phyloP scores from a whole-genome alignment of 1,140 invertebrate genomes.

The Thalassaphorura encarpata region DNA sequence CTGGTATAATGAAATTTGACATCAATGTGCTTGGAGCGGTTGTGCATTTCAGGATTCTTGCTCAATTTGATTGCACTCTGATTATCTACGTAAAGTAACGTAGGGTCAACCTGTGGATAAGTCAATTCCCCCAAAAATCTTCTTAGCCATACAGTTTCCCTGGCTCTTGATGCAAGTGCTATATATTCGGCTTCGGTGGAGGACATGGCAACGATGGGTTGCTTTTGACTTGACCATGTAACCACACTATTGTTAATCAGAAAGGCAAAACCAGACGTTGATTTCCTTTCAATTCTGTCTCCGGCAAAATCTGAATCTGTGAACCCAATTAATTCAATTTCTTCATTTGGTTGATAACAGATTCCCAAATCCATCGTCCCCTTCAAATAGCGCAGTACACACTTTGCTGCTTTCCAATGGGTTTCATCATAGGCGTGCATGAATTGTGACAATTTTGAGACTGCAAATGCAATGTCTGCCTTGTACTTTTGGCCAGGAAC shows the following conservation, averaged over 20 bases:
- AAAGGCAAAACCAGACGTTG: background rate
- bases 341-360: background rate
- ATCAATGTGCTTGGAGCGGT: slow-evolving; percentile 34
- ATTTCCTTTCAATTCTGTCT: slow-evolving; percentile 17
- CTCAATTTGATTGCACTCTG: slow-evolving; percentile 30
- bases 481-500: slow-evolving; percentile 36
- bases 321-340: slow-evolving; percentile 16
- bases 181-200: background rate
- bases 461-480: slow-evolving; percentile 39
- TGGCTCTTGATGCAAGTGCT: background rate
- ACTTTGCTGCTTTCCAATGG: slow-evolving; percentile 37
- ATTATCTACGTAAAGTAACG: slow-evolving; percentile 26
- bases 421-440: slow-evolving; percentile 32
- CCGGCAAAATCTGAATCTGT: slow-evolving; percentile 34
- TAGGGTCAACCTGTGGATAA: background rate
- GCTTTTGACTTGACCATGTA: background rate
- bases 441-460: slow-evolving; percentile 36
- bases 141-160: background rate
- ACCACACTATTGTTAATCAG: too few species aligned
- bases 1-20: slow-evolving; percentile 28
- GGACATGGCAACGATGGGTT: background rate
- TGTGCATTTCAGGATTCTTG: slow-evolving; percentile 33
- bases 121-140: background rate
- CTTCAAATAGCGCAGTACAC: slow-evolving; percentile 38
- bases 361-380: slow-evolving; percentile 26